Evolutionary conservation across 2,888 invertebrate genomes (phyloP), one percentile per base, ranked within the genome.

Genomic region (Drosophila neotestacea): DNA sequence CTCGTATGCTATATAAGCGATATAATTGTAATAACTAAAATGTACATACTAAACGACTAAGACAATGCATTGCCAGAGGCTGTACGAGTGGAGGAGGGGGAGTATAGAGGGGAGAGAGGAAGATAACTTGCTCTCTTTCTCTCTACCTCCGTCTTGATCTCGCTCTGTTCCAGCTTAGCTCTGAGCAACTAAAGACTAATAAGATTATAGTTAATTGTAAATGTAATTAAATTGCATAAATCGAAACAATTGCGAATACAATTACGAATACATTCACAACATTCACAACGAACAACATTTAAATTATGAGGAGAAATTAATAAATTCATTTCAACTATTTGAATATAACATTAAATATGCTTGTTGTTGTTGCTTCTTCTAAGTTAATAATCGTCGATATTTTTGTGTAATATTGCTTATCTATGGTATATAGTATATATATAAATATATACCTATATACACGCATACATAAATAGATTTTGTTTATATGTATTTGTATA

Each of bases 11-110:
- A 86, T 88, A 63, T 74, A 81, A 87, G 83, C 83, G 77, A 83
- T 74, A 61, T 64, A 85, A 82, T 79, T 77, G 67, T 85, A 85
- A 79, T 75, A 88, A 85, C 89, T 85, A 87, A 85, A 85, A 87
- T 88, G 73, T 85, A 87, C 89, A 85, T 67, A 77, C 88, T 88
- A 85, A 87, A 75, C 85, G 88, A 85, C 85, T 89, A 85, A 89
- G 77, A 85, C 77, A 87, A 89, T 87, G 88, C 79, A 64, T 74
- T 74, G 73, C 71, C 59, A 68, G 73, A 77, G 69, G 65, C 32
- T 56, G 55, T 4, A 4, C 6, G 22, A 7, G 13, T 46, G 47
- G 50, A 39, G 46, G 34, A 42, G 28, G 47, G 0, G 42, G 47
- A 46, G 10, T 1, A 32, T 10, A 10, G 13, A 38, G n/a, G 2